Conservation (phyloP, 2,113 vertebrate species). For the Carassius carassius region DNA sequence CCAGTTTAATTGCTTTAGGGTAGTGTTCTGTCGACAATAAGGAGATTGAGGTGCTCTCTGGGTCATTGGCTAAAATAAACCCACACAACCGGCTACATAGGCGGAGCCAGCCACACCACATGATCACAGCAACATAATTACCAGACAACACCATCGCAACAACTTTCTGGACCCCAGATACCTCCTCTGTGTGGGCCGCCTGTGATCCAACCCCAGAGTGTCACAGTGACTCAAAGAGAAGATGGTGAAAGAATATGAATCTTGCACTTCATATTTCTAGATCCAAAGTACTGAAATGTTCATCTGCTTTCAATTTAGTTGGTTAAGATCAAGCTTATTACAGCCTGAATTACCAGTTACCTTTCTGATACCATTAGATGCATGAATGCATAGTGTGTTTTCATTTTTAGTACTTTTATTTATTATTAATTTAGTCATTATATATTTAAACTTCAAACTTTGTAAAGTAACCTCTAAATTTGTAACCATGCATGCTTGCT, state of each 20-base stretch:
- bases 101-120: slow-evolving; percentile 42
- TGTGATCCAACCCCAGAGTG: slow-evolving; percentile 7
- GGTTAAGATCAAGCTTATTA: not conserved
- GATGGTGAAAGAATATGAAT: not conserved
- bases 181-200: slow-evolving; percentile 16
- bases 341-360: not conserved
- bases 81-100: slow-evolving; percentile 51
- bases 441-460: not conserved
- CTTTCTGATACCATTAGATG: not conserved
- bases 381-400: not conserved
- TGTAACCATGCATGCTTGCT: not conserved
- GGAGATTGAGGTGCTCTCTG: slow-evolving; percentile 82
- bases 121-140: slow-evolving; percentile 55
- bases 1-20: slow-evolving; percentile 84
- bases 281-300: not conserved
- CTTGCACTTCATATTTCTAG: not conserved
- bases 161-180: slow-evolving; percentile 35
- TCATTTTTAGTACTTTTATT: not conserved
- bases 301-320: not conserved
- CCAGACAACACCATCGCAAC: slow-evolving; percentile 25
- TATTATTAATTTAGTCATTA: not conserved
- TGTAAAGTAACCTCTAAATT: not conserved
- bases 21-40: slow-evolving; percentile 78
- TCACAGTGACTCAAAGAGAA: not conserved
- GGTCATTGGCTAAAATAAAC: slow-evolving; percentile 81